Evolutionary conservation across 2,888 invertebrate genomes (phyloP).

Genomic region (Steinernema hermaphroditum): DNA sequence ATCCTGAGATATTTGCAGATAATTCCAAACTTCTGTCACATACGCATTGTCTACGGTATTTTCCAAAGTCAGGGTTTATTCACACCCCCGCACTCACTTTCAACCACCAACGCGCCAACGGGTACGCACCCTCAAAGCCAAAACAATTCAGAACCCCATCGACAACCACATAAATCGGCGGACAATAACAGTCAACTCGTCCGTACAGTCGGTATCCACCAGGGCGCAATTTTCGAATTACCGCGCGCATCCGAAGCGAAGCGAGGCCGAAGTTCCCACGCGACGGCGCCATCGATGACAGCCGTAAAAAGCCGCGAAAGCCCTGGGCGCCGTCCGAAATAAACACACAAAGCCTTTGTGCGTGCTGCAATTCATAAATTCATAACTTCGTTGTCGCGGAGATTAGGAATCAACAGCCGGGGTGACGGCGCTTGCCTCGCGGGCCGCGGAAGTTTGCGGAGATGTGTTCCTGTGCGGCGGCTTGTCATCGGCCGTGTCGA

Average conservation of each 20-base stretch:
- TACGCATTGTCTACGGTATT: too few relatives aligned
- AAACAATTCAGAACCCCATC: slow-evolving; percentile 12
- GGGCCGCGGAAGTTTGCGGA: not conserved
- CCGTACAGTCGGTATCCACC: slow-evolving; percentile 3
- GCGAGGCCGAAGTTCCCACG: not conserved
- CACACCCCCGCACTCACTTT: too few relatives aligned
- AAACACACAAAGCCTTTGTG: slow-evolving; percentile 14
- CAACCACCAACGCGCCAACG: too few relatives aligned
- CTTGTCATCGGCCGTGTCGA: not conserved
- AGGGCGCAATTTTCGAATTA: slow-evolving; percentile 20
- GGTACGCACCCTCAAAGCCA: not conserved
- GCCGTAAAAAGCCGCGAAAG: slow-evolving; percentile 6
- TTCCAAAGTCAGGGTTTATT: too few relatives aligned
- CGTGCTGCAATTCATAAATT: not conserved
- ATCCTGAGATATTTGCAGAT: too few relatives aligned
- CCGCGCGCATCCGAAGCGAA: slow-evolving; percentile 1
- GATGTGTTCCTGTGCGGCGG: not conserved
- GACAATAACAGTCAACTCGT: slow-evolving; percentile 12
- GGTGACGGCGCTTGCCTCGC: too few relatives aligned
- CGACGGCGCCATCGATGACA: too few relatives aligned
- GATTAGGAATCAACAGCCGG: too few relatives aligned
- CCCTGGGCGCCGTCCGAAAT: not conserved
- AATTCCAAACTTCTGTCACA: too few relatives aligned
- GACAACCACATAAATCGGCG: not conserved
- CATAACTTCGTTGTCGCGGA: not conserved